Percentiles rank a stretch among this genome's conserved stretches.
Evolutionary conservation across 2,797 vertebrate species (phyloP).

Genomic region (Notolabrus celidotus): DNA sequence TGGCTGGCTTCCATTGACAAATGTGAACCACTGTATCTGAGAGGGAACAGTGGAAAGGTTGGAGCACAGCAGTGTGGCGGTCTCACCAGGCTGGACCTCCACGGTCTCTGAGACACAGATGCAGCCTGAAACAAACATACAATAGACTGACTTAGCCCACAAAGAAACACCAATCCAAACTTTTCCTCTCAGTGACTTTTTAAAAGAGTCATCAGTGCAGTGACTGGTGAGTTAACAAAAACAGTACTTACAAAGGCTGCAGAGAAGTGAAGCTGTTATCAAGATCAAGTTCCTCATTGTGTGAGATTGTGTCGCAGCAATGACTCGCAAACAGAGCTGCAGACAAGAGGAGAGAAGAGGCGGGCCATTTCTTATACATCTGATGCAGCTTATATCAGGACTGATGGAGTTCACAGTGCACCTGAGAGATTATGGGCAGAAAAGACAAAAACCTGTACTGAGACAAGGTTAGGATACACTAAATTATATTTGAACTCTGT

Average conservation of each 20-base stretch:
- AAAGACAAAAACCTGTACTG: too few species aligned
- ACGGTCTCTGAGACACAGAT: conserved; percentile 8
- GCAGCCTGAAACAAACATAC: conserved; percentile 21
- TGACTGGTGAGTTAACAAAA: not conserved
- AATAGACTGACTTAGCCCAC: too few species aligned
- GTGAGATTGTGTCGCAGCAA: not conserved
- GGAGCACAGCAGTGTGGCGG: conserved; percentile 25
- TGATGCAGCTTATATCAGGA: too few species aligned
- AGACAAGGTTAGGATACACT: too few species aligned
- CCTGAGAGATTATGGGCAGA: too few species aligned
- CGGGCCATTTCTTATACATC: too few species aligned
- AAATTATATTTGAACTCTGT: too few species aligned
- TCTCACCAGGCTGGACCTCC: conserved; percentile 14
- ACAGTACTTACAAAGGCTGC: conserved; percentile 1
- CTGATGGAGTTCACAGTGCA: too few species aligned
- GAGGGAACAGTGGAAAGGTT: not conserved
- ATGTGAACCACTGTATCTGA: conserved; percentile 35
- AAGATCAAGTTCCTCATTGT: not conserved
- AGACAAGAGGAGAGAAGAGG: not conserved
- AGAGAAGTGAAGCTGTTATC: not conserved
- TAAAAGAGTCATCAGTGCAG: not conserved
- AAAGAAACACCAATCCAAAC: not conserved
- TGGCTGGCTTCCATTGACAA: not conserved
- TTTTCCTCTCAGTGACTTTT: not conserved
- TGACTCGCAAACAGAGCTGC: not conserved